Base-by-base conservation (phyloP, 1,140 invertebrate species). In the Anastrepha obliqua region DNA sequence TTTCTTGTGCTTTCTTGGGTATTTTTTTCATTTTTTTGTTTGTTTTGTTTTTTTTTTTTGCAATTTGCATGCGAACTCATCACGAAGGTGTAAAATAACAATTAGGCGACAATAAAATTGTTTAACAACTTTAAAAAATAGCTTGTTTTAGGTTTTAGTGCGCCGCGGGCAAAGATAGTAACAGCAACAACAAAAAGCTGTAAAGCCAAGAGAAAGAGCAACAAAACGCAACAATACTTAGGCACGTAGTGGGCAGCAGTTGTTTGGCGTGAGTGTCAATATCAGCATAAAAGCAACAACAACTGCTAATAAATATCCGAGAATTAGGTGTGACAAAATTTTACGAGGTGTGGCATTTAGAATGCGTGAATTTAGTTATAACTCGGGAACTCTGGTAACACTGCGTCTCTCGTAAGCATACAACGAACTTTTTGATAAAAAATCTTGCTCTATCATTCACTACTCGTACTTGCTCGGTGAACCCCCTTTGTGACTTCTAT, bases 61-160 rank as follows among this genome's bases (percentile, higher is more conserved):
- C 13, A 59, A 58, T 59, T 59, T 85, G 59, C 81, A 85, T 85
- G 58, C 81, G 55, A 59, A 39, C 51, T 85, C 81, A 85, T 85
- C 81, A 62, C 47, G 51, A 42, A 85, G 55, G 81, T 85, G 81
- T 85, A 85, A 85, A 85, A 85, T 85, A 85, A 85, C 59, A 85
- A 85, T 85, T 59, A 85, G 55, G 81, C 55, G 55, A 42, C 81
- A 7, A 55, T 85, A 85, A 85, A 85, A 85, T 85, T 85, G 39
- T 85, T 59, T 17, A 85, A 85, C 55, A 62, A 85, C 81, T 85
- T 85, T 20, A 47, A 59, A 85, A 74, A 85, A 60, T 85, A 55
- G 81, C 81, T 85, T 51, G 39, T 58, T 85, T 85, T n/a, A 85
- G 81, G 17, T 55, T 59, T 85, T 59, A 20, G 51, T 85, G 81